A percentile compares a stretch with the other conserved stretches of the same genome.
These are phyloP conservation scores for Solea solea DNA, from an alignment of 2,113 vertebrate genomes.

Conservation along the genomic window DNA sequence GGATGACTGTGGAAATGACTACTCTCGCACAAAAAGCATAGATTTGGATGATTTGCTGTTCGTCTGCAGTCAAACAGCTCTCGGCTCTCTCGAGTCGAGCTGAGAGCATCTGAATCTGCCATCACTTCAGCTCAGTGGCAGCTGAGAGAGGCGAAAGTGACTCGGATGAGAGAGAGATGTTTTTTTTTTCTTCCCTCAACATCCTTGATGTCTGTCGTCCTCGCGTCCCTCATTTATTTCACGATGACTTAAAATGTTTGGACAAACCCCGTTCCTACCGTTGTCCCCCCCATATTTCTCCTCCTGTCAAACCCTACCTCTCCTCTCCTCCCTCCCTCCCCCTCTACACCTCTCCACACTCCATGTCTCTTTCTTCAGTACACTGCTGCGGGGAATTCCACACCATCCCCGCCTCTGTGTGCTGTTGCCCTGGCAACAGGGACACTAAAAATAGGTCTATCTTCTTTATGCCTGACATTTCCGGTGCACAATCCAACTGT, in stretches of 20 bases:
- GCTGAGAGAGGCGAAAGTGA: constrained; percentile 38
- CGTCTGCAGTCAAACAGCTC: constrained; percentile 15
- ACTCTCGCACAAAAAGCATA: neutral
- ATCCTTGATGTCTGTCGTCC: neutral
- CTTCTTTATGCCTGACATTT: constrained; percentile 85
- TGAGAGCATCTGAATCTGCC: constrained; percentile 38
- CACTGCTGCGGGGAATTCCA: constrained; percentile 83
- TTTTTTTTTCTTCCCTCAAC: constrained; percentile 6
- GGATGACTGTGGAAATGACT: neutral
- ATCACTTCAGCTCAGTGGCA: constrained; percentile 37
- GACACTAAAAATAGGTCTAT: constrained; percentile 86
- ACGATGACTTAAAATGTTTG: constrained; percentile 32
- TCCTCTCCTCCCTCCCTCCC: constrained; percentile 33
- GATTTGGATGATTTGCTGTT: constrained; percentile 23
- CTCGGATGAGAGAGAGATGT: constrained; percentile 20
- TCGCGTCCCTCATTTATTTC: constrained; percentile 14
- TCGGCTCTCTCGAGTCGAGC: constrained; percentile 44
- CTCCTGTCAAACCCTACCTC: constrained; percentile 1
- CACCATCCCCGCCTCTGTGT: constrained; percentile 79
- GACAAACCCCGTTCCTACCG: constrained; percentile 34
- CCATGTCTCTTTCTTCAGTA: constrained; percentile 68
- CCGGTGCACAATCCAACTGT: constrained; percentile 78
- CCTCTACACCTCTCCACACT: constrained; percentile 49
- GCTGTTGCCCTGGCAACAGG: constrained; percentile 85
- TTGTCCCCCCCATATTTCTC: constrained; percentile 26